These are phyloP conservation scores for Subanguina moxae DNA, from an alignment of 1,140 invertebrate genomes.

Conservation along the genomic window DNA sequence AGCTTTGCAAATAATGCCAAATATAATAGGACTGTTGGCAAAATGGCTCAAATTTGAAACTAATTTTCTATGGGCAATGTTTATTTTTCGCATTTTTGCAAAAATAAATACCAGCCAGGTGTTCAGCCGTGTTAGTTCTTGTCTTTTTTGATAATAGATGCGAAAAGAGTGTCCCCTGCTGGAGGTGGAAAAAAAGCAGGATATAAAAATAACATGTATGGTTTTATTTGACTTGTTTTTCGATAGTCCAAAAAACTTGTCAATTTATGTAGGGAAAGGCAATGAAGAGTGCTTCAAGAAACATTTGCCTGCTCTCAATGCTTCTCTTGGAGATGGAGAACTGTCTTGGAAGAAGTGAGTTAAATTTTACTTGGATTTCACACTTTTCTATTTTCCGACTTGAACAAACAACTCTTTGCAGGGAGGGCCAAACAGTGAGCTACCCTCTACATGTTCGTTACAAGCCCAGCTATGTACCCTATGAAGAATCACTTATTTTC, in stretches of 20 bases:
- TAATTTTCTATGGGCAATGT: not conserved
- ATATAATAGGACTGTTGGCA: not conserved
- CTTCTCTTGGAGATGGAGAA: conserved; percentile 24
- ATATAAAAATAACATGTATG: conserved; percentile 40
- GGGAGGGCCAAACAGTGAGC: conserved; percentile 24
- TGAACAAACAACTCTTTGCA: conserved; percentile 15
- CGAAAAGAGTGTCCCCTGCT: conserved; percentile 22
- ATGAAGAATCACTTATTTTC: conserved; percentile 24
- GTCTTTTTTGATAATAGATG: not conserved
- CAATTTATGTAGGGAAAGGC: conserved; percentile 45
- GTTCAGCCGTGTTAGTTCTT: not conserved
- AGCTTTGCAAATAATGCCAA: not conserved
- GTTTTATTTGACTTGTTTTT: not conserved
- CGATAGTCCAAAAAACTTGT: too few relatives aligned
- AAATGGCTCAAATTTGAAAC: not conserved
- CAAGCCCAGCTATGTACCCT: conserved; percentile 40
- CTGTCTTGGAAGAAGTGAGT: conserved; percentile 36
- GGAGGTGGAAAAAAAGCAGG: conserved; percentile 20
- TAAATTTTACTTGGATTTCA: not conserved
- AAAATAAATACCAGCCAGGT: not conserved
- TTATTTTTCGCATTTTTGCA: not conserved
- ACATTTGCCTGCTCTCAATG: conserved; percentile 18
- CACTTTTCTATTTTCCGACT: too few relatives aligned
- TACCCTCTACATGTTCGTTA: conserved; percentile 44
- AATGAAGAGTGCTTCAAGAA: conserved; percentile 40